Evolutionary conservation across 2,797 vertebrate genomes (phyloP).

Genomic region (Lepus oiostolus): DNA sequence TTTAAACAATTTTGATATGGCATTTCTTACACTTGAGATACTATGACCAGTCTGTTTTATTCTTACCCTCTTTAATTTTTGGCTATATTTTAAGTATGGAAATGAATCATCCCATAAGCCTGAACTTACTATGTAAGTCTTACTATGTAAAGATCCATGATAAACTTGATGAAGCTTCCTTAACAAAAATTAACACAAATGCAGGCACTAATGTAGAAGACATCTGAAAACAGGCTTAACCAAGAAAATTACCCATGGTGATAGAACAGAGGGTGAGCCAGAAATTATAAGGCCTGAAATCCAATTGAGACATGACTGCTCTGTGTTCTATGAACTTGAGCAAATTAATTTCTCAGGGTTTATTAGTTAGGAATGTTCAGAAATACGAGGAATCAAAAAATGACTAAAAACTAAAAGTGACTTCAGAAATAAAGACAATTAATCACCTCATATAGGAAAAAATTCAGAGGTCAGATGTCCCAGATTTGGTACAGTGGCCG

Average conservation of each 20-base stretch:
- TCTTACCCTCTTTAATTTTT: slow-evolving; percentile 39
- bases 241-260: background rate
- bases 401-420: background rate
- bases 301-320: background rate
- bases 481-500: background rate
- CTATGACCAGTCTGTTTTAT: background rate
- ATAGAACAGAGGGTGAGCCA: slow-evolving; percentile 22
- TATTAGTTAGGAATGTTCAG: slow-evolving; percentile 50
- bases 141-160: slow-evolving; percentile 45
- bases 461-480: background rate
- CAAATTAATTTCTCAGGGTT: background rate
- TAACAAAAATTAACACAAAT: slow-evolving; percentile 31
- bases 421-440: slow-evolving; percentile 35
- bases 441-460: background rate
- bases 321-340: slow-evolving; percentile 1
- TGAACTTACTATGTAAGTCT: background rate
- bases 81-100: slow-evolving; percentile 19
- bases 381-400: slow-evolving; percentile 40
- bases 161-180: slow-evolving; percentile 30
- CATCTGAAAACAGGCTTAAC: slow-evolving; percentile 46
- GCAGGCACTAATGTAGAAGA: background rate
- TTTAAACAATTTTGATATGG: background rate
- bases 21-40: background rate
- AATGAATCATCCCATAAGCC: slow-evolving; percentile 35
- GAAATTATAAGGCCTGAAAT: slow-evolving; percentile 37